phyloP scores from a whole-genome alignment of 2,797 vertebrate genomes.

The Sciurus vulgaris region DNA sequence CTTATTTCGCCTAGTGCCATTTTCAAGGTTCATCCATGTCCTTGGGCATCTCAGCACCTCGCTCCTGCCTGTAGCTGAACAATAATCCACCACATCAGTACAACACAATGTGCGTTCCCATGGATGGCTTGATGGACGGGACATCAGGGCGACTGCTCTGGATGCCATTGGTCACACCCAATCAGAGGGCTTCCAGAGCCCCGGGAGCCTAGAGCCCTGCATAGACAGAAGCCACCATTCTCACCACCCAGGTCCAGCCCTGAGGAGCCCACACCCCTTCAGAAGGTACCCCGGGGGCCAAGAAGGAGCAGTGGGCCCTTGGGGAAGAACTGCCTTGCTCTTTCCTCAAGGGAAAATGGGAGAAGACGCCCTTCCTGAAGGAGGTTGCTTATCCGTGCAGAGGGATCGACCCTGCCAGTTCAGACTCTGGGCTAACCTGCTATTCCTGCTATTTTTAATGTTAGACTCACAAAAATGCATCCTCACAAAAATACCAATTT shows the following conservation, averaged over 20 bases:
- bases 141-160: neutral
- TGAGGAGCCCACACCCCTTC: neutral
- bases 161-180: fast-evolving
- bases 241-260: neutral
- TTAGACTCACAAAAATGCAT: neutral
- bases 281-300: fast-evolving
- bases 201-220: neutral
- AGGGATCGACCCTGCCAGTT: fast-evolving
- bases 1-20: neutral
- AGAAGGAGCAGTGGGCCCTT: neutral
- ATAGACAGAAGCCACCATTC: neutral
- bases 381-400: neutral
- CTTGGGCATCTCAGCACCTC: fast-evolving
- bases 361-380: neutral
- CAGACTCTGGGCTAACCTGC: neutral
- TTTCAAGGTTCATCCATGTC: neutral
- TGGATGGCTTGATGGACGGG: neutral
- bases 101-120: no score
- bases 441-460: neutral
- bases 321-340: fast-evolving
- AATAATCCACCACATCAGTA: neutral
- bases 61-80: neutral
- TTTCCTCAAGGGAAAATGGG: fast-evolving
- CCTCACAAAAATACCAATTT: no score
- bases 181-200: neutral